Evolutionary conservation across 2,888 invertebrate genomes (phyloP).

Genomic region (Campoplex capitator): DNA sequence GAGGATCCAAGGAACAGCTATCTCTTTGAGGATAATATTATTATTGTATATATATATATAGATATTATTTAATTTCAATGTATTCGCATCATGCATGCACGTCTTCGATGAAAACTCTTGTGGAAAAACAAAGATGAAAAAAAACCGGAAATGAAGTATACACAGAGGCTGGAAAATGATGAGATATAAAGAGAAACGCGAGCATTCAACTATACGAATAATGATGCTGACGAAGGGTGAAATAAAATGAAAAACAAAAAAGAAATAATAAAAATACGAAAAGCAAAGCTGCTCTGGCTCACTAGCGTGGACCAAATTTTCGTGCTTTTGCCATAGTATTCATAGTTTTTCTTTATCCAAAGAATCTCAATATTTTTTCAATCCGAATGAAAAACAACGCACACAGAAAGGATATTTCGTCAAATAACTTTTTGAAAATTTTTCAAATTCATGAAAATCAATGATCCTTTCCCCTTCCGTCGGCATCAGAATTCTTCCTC

Average conservation of each 20-base stretch:
- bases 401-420: neutral
- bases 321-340: neutral
- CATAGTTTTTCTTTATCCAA: neutral
- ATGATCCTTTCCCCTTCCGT: neutral
- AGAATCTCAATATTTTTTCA: neutral
- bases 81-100: neutral
- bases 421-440: neutral
- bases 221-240: conserved; percentile 41
- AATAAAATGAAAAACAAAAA: neutral
- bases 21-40: conserved; percentile 2
- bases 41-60: neutral
- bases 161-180: conserved; percentile 35
- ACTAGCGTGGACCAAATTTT: neutral
- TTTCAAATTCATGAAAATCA: neutral
- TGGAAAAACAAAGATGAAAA: neutral
- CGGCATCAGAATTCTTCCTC: neutral
- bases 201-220: conserved; percentile 54
- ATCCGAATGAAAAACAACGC: neutral
- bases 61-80: neutral
- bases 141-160: conserved; percentile 21
- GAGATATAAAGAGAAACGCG: conserved; percentile 23
- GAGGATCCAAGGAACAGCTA: neutral
- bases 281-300: neutral
- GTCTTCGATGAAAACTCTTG: conserved; percentile 16
- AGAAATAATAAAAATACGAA: neutral